Evolutionary conservation across 2,113 vertebrate genomes (phyloP).

Genomic region (Rallus limicola): DNA sequence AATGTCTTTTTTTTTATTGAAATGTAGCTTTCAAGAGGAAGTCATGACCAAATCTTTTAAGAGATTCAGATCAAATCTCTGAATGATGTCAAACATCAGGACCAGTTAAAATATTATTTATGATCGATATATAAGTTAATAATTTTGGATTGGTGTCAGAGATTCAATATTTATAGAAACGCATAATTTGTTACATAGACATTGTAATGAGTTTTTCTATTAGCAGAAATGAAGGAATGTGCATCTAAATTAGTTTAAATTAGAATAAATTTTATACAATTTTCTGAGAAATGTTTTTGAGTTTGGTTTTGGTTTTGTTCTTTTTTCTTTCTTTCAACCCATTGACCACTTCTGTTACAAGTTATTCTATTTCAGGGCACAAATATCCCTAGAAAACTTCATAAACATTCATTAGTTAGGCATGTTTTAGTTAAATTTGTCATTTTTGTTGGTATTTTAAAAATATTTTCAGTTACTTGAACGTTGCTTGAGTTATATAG

Average conservation of each 20-base stretch:
- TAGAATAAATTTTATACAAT: not conserved
- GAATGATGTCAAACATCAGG: not conserved
- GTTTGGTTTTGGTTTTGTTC: not conserved
- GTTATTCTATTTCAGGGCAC: not conserved
- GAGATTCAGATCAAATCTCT: not conserved
- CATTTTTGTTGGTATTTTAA: not conserved
- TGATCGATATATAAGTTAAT: not conserved
- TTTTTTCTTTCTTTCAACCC: not conserved
- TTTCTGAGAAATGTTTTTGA: not conserved
- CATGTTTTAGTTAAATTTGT: not conserved
- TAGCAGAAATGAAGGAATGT: not conserved
- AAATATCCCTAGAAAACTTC: not conserved
- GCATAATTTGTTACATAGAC: not conserved
- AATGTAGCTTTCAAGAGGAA: not conserved
- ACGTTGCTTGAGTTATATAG: not conserved
- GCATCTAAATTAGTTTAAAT: not conserved
- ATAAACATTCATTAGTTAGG: not conserved
- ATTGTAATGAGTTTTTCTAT: not conserved
- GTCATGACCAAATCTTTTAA: not conserved
- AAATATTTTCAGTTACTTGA: not conserved
- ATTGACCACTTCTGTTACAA: not conserved
- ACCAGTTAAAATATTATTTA: not conserved
- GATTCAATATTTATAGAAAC: not conserved
- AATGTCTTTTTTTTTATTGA: not conserved
- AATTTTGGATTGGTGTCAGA: not conserved